Conservation (phyloP, 2,797 vertebrate genomes). For the Coreius guichenoti region DNA sequence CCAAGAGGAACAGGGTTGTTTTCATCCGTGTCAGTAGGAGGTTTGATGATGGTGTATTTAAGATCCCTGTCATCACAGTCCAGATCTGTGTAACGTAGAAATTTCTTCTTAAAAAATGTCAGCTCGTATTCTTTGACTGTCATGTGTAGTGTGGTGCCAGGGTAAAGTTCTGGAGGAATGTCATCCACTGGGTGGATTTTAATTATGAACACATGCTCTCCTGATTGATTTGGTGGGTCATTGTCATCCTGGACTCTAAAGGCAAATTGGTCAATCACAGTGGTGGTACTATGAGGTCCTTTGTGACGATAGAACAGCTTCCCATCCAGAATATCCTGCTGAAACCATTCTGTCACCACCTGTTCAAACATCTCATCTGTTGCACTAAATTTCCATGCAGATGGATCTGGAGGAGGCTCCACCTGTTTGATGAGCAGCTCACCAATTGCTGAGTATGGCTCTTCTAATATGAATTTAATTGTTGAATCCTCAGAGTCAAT, state of each 20-base stretch:
- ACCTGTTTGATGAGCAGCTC: constrained; percentile 84
- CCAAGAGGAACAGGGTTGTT: constrained; percentile 82
- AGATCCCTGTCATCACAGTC: constrained; percentile 88
- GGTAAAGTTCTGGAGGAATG: constrained; percentile 78
- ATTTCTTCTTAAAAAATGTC: constrained; percentile 83
- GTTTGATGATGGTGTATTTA: constrained; percentile 82
- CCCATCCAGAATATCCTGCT: constrained; percentile 87
- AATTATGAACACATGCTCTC: constrained; percentile 80
- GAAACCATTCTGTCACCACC: constrained; percentile 87
- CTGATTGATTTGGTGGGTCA: constrained; percentile 86
- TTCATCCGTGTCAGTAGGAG: constrained; percentile 84
- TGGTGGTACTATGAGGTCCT: constrained; percentile 79
- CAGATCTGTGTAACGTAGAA: constrained; percentile 83
- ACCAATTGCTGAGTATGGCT: constrained; percentile 74
- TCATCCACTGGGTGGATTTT: constrained; percentile 85
- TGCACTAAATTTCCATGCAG: constrained; percentile 80
- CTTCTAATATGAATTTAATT: constrained; percentile 82
- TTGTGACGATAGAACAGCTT: constrained; percentile 86
- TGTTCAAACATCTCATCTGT: constrained; percentile 87
- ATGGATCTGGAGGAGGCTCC: constrained; percentile 78
- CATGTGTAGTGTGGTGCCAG: constrained; percentile 85
- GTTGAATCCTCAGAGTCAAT: constrained; percentile 88
- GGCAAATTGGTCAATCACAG: constrained; percentile 75
- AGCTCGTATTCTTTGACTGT: constrained; percentile 86
- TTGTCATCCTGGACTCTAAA: constrained; percentile 89